A percentile compares a stretch with the other conserved stretches of the same genome.
Conservation (phyloP, 2,888 invertebrate genomes). For the Drosophila birchii region DNA sequence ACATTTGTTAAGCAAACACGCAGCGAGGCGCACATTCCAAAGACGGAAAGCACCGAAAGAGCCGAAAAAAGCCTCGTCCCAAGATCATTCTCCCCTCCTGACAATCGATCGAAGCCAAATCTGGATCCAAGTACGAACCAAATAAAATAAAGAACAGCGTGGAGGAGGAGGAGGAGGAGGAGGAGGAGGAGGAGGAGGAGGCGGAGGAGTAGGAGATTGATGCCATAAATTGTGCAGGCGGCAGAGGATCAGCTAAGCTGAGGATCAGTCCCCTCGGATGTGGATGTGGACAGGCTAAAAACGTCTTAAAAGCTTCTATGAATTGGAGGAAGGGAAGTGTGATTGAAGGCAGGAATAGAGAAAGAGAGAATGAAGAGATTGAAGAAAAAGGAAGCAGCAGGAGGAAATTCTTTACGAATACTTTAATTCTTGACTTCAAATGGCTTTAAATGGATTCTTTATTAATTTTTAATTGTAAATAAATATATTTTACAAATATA, state of each 20-base stretch:
- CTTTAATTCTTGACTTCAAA: no score
- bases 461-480: not conserved
- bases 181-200: not conserved
- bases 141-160: not conserved
- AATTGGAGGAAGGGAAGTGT: conserved; percentile 1
- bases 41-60: not conserved
- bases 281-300: conserved; percentile 4
- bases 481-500: not conserved
- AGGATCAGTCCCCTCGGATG: conserved; percentile 21
- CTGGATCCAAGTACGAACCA: conserved; percentile 4
- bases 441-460: not conserved
- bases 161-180: not conserved
- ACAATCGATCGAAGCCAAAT: conserved; percentile 34
- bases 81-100: conserved; percentile 10
- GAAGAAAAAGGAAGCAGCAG: not conserved
- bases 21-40: conserved; percentile 10
- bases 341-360: conserved; percentile 9
- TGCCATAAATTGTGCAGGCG: conserved; percentile 56
- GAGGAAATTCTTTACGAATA: no score
- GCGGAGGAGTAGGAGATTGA: not conserved
- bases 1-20: conserved; percentile 51
- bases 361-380: not conserved
- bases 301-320: conserved; percentile 45
- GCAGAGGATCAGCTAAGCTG: conserved; percentile 29
- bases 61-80: not conserved